phyloP scores from a whole-genome alignment of 2,797 vertebrate genomes.

The Chromis chromis region DNA sequence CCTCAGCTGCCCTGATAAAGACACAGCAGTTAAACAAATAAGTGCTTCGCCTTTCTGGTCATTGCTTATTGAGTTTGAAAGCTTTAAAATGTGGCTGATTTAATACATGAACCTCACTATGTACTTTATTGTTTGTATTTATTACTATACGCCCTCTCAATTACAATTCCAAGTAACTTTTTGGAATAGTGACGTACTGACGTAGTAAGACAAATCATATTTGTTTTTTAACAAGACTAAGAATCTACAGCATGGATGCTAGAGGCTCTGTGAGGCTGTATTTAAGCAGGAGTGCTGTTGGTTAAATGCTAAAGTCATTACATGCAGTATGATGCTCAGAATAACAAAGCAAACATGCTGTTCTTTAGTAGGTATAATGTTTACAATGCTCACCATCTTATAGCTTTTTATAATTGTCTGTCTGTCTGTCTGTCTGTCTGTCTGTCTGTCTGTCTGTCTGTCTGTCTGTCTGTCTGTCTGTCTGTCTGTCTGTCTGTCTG shows the following conservation, averaged over 20 bases:
- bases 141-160: not conserved
- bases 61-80: conserved; percentile 41
- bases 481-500: no score
- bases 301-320: no score
- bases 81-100: conserved; percentile 27
- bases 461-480: no score
- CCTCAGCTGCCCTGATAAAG: conserved; percentile 55
- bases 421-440: no score
- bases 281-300: no score
- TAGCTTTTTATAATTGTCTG: no score
- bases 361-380: not conserved
- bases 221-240: not conserved
- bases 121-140: not conserved
- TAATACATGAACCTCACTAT: conserved; percentile 23
- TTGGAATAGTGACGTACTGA: not conserved
- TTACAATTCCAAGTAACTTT: not conserved
- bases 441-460: no score
- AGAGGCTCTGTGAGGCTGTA: no score
- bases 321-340: no score
- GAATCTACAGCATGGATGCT: not conserved
- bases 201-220: not conserved
- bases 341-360: not conserved
- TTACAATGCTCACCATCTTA: not conserved
- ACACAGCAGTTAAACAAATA: conserved; percentile 69
- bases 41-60: conserved; percentile 40